Evolutionary conservation across 1,140 invertebrate genomes (phyloP), one percentile per base, ranked within the genome.

Genomic region (Tigriopus japonicus): DNA sequence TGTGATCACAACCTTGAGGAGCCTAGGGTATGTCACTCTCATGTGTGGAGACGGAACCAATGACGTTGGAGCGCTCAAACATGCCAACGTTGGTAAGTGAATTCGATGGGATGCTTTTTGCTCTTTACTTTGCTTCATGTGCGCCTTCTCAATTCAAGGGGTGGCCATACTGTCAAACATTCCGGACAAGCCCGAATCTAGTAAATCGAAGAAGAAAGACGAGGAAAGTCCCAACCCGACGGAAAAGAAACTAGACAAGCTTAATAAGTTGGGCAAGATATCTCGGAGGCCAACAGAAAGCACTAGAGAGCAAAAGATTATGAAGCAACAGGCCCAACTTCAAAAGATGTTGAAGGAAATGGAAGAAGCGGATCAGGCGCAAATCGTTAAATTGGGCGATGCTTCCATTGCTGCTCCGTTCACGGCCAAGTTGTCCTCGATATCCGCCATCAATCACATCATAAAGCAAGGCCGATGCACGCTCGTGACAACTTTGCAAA

Each of bases 41-140:
- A 99, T 99, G 96, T 98, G 95, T 72, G 96, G 96, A n/a, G 96
- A 99, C 77, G 96, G 96, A 63, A 99, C 96, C 1, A 99, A 99
- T 74, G 96, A 99, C 77, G 96, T 99, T 23, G 96, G 96, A n/a
- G 96, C 96, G 21, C 75, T 99, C 10, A 99, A 98, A 78, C 95
- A 99, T 75, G 91, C 96, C 42, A 82, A 95, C 74, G 89, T 95
- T 70, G 91, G 90, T 63, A 63, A 35, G 28, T 35, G n/a, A 35
- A 9, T 35, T 35, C 9, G 28, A 35, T 9, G 28, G n/a, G 28
- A 35, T 35, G 3, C 9, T 35, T 5, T 35, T 35, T 3, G 9
- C 28, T 9, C 28, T 35, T 3, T 35, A 5, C 28, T 9, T 35
- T n/a, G n/a, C n/a, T n/a, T n/a, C n/a, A n/a, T 2, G 45, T 49